These are phyloP conservation scores for Drosophila phalerata DNA, from an alignment of 2,888 invertebrate genomes.

Conservation along the genomic window DNA sequence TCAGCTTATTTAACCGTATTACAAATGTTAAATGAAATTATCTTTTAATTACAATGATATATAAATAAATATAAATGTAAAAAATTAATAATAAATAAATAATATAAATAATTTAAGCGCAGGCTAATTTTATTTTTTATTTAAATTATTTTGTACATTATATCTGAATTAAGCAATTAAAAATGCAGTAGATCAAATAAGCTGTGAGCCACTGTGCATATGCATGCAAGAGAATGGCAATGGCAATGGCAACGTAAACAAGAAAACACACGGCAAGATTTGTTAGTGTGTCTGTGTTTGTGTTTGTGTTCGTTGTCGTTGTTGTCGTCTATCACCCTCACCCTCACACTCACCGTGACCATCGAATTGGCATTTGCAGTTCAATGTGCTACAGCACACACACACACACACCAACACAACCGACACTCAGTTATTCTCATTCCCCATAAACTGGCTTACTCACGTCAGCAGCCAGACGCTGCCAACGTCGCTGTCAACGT, in stretches of 20 bases:
- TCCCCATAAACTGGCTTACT: conserved; percentile 60
- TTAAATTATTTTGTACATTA: no score
- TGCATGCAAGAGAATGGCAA: conserved; percentile 36
- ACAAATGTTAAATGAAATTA: no score
- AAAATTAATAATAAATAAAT: no score
- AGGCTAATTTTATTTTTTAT: no score
- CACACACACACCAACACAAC: conserved; percentile 14
- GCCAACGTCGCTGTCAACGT: conserved; percentile 59
- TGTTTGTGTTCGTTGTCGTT: conserved; percentile 17
- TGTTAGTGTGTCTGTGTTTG: conserved; percentile 31
- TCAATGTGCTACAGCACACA: conserved; percentile 71
- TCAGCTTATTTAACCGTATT: no score
- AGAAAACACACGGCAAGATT: conserved; percentile 68
- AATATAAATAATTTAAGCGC: no score
- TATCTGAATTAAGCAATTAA: no score
- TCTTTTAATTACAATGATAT: no score
- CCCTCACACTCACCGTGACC: conserved; percentile 77
- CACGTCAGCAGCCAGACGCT: conserved; percentile 71
- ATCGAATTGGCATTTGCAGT: conserved; percentile 79
- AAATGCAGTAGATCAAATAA: no score
- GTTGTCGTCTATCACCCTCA: conserved; percentile 66
- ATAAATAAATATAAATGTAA: no score
- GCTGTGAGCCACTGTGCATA: neutral
- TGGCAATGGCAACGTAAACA: conserved; percentile 67
- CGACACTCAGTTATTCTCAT: conserved; percentile 39